Base-by-base conservation (phyloP, 2,113 vertebrate species). In the cat (Felis catus) region DNA sequence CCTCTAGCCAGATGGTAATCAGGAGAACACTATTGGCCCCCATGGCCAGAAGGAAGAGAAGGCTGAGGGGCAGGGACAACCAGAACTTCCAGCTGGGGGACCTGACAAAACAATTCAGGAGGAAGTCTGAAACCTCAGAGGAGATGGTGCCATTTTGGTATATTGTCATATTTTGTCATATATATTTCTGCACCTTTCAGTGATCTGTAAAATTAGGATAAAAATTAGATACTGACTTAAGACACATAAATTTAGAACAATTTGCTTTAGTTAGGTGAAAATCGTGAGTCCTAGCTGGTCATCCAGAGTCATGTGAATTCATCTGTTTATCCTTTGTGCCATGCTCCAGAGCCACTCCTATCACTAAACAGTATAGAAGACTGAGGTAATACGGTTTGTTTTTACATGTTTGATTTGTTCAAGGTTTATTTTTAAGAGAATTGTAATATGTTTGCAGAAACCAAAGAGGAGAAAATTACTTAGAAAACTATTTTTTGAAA, bases 31-130 rank as follows among this genome's bases (percentile, higher is more conserved):
- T 8, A 7, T 97, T 98, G 71, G 97, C 96, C 6, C 91, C 94
- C 61, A 98, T 23, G 70, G 97, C 96, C 41, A 98, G 12, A 4
- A 98, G 65, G 58, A 96, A 96, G 27, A 98, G 85, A 11, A 97
- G 4, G 31, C 85, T 78, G 63, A 97, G 94, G 29, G 94, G 95
- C 58, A 96, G 33, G 39, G 95, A 96, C 21, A 97, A 63, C 96
- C 97, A 97, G 71, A 18, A 45, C 76, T 96, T 86, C 87, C 83
- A 95, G 1, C 25, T 73, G 9, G 79, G 78, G 5, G 66, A 97
- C 27, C 33, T 92, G 58, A 61, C 29, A 73, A 98, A 98, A 74
- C 97, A 98, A n/a, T 94, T 96, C 19, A 98, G 74, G 21, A 97
- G 81, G 84, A 98, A 97, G 4, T 85, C 81, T 66, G 96, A 96